Percentiles rank a stretch among this genome's conserved stretches.
Evolutionary conservation across 2,888 invertebrate species (phyloP).

Genomic region (Leptopilina drosophilae): DNA sequence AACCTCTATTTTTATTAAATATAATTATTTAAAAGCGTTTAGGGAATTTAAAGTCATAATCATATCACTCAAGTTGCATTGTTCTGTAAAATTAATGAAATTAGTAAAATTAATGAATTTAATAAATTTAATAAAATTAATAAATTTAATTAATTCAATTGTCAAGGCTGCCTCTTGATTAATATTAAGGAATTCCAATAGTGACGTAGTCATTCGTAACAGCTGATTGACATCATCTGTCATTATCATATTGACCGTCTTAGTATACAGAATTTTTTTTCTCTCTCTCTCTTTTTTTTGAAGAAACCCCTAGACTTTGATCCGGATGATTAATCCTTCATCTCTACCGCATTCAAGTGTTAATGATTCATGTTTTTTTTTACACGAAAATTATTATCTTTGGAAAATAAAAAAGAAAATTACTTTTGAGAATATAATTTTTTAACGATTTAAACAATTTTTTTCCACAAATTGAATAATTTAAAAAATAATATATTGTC

Average conservation of each 20-base stretch:
- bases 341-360: background rate
- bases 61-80: background rate
- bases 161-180: background rate
- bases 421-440: background rate
- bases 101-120: too few species aligned
- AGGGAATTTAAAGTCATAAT: background rate
- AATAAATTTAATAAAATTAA: too few species aligned
- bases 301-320: slow-evolving; percentile 12
- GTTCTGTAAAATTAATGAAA: background rate
- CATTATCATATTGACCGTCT: slow-evolving; percentile 10
- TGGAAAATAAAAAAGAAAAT: background rate
- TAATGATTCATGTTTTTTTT: slow-evolving; percentile 1
- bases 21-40: too few species aligned
- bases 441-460: background rate
- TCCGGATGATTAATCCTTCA: background rate
- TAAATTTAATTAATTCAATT: background rate
- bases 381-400: background rate
- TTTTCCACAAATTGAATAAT: background rate
- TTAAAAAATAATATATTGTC: background rate
- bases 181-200: background rate
- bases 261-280: too few species aligned
- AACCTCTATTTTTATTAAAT: slow-evolving; percentile 37
- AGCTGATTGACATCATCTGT: slow-evolving; percentile 65
- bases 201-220: slow-evolving; percentile 54
- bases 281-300: too few species aligned